Evolutionary conservation across 2,888 invertebrate genomes (phyloP).

Genomic region (Zygaena filipendulae): DNA sequence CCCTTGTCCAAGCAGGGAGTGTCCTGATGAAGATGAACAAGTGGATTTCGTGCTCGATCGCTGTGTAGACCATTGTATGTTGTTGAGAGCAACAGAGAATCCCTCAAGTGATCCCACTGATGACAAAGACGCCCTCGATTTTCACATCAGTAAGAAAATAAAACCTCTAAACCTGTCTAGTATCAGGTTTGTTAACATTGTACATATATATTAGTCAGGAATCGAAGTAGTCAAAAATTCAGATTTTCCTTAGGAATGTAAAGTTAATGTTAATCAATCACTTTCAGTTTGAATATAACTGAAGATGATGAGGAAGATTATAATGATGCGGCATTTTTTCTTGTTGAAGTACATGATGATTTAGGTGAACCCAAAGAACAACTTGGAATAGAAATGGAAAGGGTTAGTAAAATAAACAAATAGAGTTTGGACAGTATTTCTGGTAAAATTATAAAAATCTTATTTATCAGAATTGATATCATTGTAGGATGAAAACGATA

Average conservation of each 20-base stretch:
- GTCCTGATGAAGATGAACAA: slow-evolving; percentile 78
- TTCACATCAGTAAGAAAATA: slow-evolving; percentile 64
- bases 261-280: too few species aligned
- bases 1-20: slow-evolving; percentile 82
- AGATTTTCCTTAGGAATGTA: too few species aligned
- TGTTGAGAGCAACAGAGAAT: slow-evolving; percentile 52
- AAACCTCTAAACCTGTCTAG: slow-evolving; percentile 47
- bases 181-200: slow-evolving; percentile 28
- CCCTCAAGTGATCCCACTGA: slow-evolving; percentile 47
- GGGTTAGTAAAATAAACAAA: slow-evolving; percentile 31
- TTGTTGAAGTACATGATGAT: slow-evolving; percentile 78
- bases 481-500: slow-evolving; percentile 75
- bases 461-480: too few species aligned
- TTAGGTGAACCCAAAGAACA: slow-evolving; percentile 80
- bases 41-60: slow-evolving; percentile 77
- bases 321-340: slow-evolving; percentile 68
- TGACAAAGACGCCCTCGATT: slow-evolving; percentile 63
- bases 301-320: slow-evolving; percentile 47
- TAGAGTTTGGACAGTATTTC: too few species aligned
- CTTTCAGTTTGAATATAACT: slow-evolving; percentile 40
- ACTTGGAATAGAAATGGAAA: slow-evolving; percentile 79
- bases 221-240: too few species aligned
- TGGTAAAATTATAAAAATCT: too few species aligned
- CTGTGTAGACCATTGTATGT: slow-evolving; percentile 78
- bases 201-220: slow-evolving; percentile 1